These are phyloP conservation scores for Trachymyrmex cornetzi DNA, from an alignment of 1,140 invertebrate genomes.

Conservation along the genomic window DNA sequence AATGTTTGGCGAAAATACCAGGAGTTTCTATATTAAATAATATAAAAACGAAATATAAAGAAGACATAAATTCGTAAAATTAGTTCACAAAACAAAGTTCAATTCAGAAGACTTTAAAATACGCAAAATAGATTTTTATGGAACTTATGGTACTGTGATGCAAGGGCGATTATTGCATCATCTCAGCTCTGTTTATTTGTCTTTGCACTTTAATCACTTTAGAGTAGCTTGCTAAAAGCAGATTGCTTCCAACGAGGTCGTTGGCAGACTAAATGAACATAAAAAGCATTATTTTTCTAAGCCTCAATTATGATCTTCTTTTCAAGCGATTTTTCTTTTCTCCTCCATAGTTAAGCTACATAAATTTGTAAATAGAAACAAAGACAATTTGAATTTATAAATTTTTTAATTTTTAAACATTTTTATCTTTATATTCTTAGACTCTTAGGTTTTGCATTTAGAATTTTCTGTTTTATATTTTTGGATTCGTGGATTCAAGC, in stretches of 20 bases:
- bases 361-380: background rate
- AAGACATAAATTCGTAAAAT: slow-evolving; percentile 6
- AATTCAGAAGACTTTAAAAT: background rate
- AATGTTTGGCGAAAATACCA: background rate
- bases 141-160: background rate
- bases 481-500: background rate
- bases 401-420: background rate
- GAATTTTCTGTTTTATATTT: background rate
- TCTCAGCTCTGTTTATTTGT: slow-evolving; percentile 50
- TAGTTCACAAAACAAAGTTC: background rate
- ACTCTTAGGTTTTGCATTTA: background rate
- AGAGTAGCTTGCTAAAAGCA: slow-evolving; percentile 25
- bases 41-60: background rate
- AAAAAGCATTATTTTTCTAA: slow-evolving; percentile 33
- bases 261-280: slow-evolving; percentile 17
- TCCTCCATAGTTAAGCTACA: background rate
- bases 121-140: slow-evolving; percentile 9
- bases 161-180: background rate
- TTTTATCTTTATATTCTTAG: background rate
- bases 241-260: slow-evolving; percentile 13
- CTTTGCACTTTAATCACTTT: slow-evolving; percentile 43
- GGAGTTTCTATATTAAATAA: background rate
- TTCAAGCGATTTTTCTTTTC: background rate
- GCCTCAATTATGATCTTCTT: background rate
- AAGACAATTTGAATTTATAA: slow-evolving; percentile 5